Evolutionary conservation across 2,797 vertebrate species (phyloP).

Genomic region (Cyclura pinguis): DNA sequence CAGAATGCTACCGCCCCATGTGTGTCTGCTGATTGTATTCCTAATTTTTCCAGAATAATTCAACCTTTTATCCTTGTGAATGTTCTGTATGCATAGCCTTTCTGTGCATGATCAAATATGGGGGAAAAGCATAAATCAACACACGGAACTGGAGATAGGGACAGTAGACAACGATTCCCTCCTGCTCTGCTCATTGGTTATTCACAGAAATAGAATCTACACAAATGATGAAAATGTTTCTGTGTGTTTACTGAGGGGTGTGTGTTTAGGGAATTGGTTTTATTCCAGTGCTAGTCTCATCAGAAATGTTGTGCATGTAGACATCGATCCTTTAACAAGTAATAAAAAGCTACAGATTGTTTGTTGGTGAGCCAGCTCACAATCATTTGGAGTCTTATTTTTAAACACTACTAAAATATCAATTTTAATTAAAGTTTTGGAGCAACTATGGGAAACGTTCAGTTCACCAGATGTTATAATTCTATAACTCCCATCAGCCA

Average conservation of each 20-base stretch:
- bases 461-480: not conserved
- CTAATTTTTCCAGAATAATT: not conserved
- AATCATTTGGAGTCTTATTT: not conserved
- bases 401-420: not conserved
- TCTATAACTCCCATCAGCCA: not conserved
- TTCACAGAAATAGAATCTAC: no score
- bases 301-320: no score
- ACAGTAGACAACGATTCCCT: no score
- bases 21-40: not conserved
- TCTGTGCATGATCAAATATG: not conserved
- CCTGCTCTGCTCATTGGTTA: no score
- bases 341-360: not conserved
- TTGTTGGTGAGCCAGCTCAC: not conserved
- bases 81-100: fast-evolving
- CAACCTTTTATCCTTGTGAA: not conserved
- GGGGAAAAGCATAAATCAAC: no score
- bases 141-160: no score
- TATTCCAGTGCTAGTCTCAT: no score
- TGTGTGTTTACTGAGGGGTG: no score
- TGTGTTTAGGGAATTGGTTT: no score
- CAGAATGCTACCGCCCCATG: no score
- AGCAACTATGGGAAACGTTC: not conserved
- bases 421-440: not conserved
- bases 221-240: no score
- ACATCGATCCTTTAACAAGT: not conserved